Conservation (phyloP, 2,113 vertebrate species). For the Cynocephalus volans region DNA sequence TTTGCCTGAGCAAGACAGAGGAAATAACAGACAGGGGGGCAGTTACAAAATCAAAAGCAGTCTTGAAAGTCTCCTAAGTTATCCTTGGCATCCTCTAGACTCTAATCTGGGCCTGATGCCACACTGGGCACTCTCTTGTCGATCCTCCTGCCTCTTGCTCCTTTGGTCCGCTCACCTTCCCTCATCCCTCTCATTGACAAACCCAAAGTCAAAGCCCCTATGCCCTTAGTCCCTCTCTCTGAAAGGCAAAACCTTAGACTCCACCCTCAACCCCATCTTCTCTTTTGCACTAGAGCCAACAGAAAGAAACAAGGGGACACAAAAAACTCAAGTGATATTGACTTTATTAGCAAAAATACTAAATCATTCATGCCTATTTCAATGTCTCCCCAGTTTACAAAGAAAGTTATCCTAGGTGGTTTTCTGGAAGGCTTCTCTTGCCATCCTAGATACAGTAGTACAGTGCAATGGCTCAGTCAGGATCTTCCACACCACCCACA, state of each 20-base stretch:
- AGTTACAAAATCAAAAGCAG: neutral
- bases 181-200: neutral
- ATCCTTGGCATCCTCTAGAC: neutral
- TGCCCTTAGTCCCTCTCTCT: too few relatives aligned
- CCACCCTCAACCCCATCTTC: neutral
- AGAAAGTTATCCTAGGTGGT: neutral
- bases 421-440: neutral
- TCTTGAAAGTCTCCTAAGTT: neutral
- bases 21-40: neutral
- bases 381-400: neutral
- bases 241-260: neutral
- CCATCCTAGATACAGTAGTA: neutral
- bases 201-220: neutral
- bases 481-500: neutral
- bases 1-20: neutral
- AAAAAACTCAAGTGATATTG: neutral
- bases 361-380: neutral
- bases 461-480: neutral
- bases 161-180: neutral
- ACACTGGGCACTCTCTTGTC: neutral
- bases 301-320: neutral
- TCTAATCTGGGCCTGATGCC: neutral
- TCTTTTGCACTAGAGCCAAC: neutral
- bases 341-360: neutral
- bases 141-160: neutral